These are phyloP conservation scores for Monodelphis domestica DNA, from an alignment of 2,797 vertebrate species.

Conservation along the genomic window DNA sequence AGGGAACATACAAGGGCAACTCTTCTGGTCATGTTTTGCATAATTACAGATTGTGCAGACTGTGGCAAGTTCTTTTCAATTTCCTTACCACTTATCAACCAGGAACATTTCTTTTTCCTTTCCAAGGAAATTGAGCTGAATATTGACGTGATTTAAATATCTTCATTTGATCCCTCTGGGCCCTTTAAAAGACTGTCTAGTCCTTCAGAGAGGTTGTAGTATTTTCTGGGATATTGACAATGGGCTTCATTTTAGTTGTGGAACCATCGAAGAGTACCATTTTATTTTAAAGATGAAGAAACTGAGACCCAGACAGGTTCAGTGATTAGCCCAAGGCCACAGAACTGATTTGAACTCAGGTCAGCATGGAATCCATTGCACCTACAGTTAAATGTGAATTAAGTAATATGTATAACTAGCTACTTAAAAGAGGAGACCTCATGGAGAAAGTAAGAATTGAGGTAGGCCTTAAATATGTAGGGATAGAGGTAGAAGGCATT, in stretches of 20 bases:
- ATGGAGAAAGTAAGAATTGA: not conserved
- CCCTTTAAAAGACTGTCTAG: not conserved
- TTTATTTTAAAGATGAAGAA: not conserved
- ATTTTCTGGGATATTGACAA: not conserved
- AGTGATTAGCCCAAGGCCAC: too few species aligned
- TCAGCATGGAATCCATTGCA: not conserved
- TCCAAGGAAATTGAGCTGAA: not conserved
- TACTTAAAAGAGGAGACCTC: not conserved
- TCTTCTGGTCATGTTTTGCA: not conserved
- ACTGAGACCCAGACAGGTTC: not conserved
- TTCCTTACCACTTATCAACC: not conserved
- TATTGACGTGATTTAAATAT: not conserved
- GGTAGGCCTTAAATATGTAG: not conserved
- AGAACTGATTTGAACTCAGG: not conserved
- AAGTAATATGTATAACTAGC: not conserved
- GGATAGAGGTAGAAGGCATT: not conserved
- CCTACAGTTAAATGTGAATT: not conserved
- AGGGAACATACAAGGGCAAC: not conserved
- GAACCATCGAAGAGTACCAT: not conserved
- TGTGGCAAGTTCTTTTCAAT: not conserved
- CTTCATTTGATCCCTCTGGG: not conserved
- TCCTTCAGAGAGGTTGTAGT: not conserved
- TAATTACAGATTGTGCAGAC: not conserved
- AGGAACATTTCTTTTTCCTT: not conserved
- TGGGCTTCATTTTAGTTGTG: not conserved